These are phyloP conservation scores for Martes martes DNA, from an alignment of 2,113 vertebrate genomes.

Conservation along the genomic window DNA sequence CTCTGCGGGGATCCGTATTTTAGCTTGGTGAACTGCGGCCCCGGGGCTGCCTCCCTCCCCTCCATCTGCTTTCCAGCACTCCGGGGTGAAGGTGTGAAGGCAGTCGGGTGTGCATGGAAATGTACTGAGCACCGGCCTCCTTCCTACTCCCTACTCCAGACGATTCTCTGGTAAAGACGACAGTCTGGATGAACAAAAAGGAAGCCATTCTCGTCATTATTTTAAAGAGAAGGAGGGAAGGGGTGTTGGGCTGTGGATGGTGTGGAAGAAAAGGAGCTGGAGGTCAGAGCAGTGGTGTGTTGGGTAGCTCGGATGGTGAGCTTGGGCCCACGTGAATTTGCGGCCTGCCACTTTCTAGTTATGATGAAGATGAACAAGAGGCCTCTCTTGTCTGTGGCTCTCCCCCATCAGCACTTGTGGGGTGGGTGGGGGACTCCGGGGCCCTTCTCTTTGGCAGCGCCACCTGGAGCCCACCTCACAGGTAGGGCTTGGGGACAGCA, in stretches of 20 bases:
- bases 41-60: background rate
- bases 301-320: background rate
- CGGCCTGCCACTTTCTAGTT: background rate
- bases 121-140: slow-evolving; percentile 29
- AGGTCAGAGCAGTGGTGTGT: background rate
- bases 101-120: slow-evolving; percentile 64
- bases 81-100: background rate
- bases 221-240: background rate
- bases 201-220: background rate
- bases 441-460: background rate
- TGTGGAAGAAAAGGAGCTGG: background rate
- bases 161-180: background rate
- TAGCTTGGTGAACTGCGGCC: background rate
- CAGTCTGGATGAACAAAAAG: background rate
- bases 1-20: background rate
- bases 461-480: background rate
- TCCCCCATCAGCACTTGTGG: background rate
- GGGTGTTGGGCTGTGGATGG: background rate
- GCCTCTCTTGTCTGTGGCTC: background rate
- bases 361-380: background rate
- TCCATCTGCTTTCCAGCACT: background rate
- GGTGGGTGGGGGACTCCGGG: fast-evolving
- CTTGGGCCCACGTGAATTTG: background rate
- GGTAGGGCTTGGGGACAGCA: background rate
- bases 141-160: background rate